Evolutionary conservation across 2,888 invertebrate genomes (phyloP).

Genomic region (Zelleria hepariella): DNA sequence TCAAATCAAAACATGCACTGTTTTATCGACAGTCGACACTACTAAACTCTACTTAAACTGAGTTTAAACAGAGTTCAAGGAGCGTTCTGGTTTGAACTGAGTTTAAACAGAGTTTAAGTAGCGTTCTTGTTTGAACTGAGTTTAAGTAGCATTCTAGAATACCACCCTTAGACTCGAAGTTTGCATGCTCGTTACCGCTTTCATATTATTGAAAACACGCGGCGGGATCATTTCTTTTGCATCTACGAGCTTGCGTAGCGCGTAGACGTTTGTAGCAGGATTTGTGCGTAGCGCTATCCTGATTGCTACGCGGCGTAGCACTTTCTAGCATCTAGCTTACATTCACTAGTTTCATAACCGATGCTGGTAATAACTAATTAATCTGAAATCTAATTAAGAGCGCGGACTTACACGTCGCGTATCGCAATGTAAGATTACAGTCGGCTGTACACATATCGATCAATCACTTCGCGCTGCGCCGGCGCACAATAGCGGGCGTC

Average conservation of each 20-base stretch:
- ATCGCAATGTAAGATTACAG: slow-evolving; percentile 26
- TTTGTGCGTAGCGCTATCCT: background rate
- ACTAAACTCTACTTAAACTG: too few species aligned
- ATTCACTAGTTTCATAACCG: slow-evolving; percentile 37
- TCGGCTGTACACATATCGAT: slow-evolving; percentile 23
- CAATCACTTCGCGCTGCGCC: slow-evolving; percentile 33
- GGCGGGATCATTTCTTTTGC: background rate
- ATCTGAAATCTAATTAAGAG: slow-evolving; percentile 46
- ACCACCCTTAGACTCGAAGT: background rate
- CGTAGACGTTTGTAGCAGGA: background rate
- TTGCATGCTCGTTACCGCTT: background rate
- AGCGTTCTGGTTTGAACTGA: too few species aligned
- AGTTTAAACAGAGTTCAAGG: too few species aligned
- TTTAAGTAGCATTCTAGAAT: too few species aligned
- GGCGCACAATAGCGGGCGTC: slow-evolving; percentile 43
- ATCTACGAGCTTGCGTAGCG: background rate
- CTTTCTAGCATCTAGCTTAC: slow-evolving; percentile 21
- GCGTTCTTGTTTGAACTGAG: too few species aligned
- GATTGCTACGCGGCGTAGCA: slow-evolving; percentile 16
- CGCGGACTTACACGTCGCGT: slow-evolving; percentile 30
- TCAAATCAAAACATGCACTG: too few species aligned
- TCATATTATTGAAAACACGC: background rate
- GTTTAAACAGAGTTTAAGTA: too few species aligned
- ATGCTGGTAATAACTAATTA: slow-evolving; percentile 43
- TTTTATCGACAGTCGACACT: too few species aligned